These are phyloP conservation scores for Oreotragus oreotragus DNA, from an alignment of 2,113 vertebrate genomes.

Conservation along the genomic window DNA sequence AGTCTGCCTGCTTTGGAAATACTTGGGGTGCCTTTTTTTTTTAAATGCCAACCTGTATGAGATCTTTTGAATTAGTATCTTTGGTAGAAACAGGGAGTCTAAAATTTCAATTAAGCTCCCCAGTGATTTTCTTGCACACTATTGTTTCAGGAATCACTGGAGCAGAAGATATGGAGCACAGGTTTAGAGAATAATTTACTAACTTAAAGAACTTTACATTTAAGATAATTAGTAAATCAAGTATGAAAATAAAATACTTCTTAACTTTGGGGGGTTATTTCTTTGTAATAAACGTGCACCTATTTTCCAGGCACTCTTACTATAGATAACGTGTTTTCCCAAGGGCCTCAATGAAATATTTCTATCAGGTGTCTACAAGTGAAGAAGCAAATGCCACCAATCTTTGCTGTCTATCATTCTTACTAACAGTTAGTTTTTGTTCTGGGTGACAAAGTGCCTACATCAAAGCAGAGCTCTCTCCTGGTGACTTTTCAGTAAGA, in stretches of 20 bases:
- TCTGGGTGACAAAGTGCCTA: background rate
- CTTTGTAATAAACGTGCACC: background rate
- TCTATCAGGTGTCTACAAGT: background rate
- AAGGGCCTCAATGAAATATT: background rate
- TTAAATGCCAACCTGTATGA: background rate
- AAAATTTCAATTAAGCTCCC: conserved; percentile 41
- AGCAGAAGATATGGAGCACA: background rate
- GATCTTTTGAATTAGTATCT: background rate
- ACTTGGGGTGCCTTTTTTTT: background rate
- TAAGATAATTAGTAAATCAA: background rate
- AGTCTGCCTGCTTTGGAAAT: background rate
- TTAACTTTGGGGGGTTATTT: background rate
- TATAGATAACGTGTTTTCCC: background rate
- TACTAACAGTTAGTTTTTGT: background rate
- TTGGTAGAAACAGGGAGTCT: background rate
- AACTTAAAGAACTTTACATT: background rate
- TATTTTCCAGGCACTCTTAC: background rate
- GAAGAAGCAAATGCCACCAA: background rate
- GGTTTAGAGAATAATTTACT: background rate
- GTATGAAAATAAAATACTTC: background rate
- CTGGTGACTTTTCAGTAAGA: background rate
- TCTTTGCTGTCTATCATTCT: background rate
- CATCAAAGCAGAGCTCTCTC: background rate
- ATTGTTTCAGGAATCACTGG: background rate
- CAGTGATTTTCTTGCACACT: background rate